Conservation (phyloP, 1,140 invertebrate species). For the Zaprionus kolodkinae region DNA sequence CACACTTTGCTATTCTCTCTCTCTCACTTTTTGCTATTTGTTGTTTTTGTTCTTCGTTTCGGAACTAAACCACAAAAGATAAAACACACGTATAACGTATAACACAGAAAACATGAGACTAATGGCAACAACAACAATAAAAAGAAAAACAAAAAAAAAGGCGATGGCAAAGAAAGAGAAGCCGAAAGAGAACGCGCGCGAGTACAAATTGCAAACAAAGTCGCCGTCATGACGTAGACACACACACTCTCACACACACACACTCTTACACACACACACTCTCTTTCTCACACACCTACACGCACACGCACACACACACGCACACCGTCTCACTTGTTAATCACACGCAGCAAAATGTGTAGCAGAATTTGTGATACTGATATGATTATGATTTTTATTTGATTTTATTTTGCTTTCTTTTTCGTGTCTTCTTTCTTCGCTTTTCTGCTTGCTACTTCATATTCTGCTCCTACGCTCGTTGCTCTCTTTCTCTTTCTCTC, state of each 20-base stretch:
- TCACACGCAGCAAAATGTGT: conserved; percentile 45
- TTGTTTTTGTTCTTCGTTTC: conserved; percentile 12
- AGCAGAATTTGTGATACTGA: conserved; percentile 57
- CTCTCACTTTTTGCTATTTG: conserved; percentile 28
- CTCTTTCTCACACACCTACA: neutral
- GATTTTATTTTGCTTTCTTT: conserved; percentile 31
- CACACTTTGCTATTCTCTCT: neutral
- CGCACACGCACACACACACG: neutral
- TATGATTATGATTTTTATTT: conserved; percentile 63
- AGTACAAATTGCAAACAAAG: conserved; percentile 36
- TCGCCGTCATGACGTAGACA: conserved; percentile 36
- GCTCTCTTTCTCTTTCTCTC: neutral
- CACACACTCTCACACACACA: conserved; percentile 9
- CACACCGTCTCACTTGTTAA: conserved; percentile 62
- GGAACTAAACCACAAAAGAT: conserved; percentile 1
- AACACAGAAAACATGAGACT: neutral
- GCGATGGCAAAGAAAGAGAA: neutral
- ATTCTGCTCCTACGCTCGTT: neutral
- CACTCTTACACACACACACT: neutral
- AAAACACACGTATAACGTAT: neutral
- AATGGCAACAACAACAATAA: conserved; percentile 13
- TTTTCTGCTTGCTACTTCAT: neutral
- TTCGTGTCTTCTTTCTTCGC: neutral
- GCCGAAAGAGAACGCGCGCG: neutral
- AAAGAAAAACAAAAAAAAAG: conserved; percentile 1